These are phyloP conservation scores for Drepana arcuata DNA, from an alignment of 1,140 invertebrate genomes.

Conservation along the genomic window DNA sequence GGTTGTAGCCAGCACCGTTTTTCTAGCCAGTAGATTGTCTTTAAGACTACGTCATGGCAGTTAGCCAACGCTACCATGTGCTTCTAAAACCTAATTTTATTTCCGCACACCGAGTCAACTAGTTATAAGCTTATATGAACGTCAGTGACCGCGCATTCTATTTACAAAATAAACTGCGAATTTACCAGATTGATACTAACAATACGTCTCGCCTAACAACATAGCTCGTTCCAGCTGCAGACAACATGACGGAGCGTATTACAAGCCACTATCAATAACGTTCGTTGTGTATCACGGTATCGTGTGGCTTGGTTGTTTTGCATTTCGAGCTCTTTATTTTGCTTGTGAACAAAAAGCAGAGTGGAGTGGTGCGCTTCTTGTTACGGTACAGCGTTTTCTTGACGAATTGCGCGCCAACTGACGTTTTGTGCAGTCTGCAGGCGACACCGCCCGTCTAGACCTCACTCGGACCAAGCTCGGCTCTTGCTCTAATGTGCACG, in stretches of 20 bases:
- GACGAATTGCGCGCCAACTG: conserved; percentile 19
- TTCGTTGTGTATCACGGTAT: conserved; percentile 19
- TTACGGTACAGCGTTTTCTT: conserved; percentile 16
- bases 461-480: conserved; percentile 14
- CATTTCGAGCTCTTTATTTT: conserved; percentile 18
- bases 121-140: no score
- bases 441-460: conserved; percentile 14
- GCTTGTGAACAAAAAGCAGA: conserved; percentile 17
- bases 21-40: conserved; percentile 45
- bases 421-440: conserved; percentile 8
- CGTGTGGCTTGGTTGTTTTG: conserved; percentile 21
- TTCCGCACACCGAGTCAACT: no score
- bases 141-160: conserved; percentile 2
- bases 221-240: conserved; percentile 18
- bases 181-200: conserved; percentile 10
- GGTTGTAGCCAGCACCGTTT: conserved; percentile 23
- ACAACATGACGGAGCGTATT: conserved; percentile 26
- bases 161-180: conserved; percentile 16
- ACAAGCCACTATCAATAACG: conserved; percentile 26
- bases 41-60: conserved; percentile 35
- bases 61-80: conserved; percentile 30
- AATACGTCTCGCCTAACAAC: conserved; percentile 21
- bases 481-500: conserved; percentile 18
- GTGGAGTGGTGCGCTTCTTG: conserved; percentile 8
- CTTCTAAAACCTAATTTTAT: conserved; percentile 31